phyloP scores from a whole-genome alignment of 2,888 invertebrate species.

The Gisinianus flammeolus region DNA sequence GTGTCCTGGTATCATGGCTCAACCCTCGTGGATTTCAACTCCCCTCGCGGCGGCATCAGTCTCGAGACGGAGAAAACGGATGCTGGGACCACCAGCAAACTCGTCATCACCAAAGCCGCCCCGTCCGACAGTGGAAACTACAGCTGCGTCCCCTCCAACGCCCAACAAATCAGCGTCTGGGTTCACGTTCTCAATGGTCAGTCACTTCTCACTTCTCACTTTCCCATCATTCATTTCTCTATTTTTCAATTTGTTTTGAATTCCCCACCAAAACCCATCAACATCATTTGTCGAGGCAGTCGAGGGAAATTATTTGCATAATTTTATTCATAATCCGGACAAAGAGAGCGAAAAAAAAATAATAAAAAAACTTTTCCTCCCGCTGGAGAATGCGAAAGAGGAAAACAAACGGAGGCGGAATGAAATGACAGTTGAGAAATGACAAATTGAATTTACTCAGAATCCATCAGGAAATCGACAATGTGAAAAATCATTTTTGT shows the following conservation, averaged over 20 bases:
- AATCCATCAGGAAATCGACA: too few species aligned
- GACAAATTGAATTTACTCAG: neutral
- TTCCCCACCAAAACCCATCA: neutral
- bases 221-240: neutral
- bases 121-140: slow-evolving; percentile 78
- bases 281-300: too few species aligned
- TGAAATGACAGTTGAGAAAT: neutral
- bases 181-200: slow-evolving; percentile 86
- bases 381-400: too few species aligned
- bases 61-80: slow-evolving; percentile 84
- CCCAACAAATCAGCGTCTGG: slow-evolving; percentile 79
- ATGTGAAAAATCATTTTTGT: too few species aligned
- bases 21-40: slow-evolving; percentile 81
- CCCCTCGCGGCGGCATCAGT: slow-evolving; percentile 77
- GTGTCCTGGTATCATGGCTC: slow-evolving; percentile 86
- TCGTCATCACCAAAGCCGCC: slow-evolving; percentile 83
- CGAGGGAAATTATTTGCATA: neutral
- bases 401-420: neutral
- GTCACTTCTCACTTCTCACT: slow-evolving; percentile 52
- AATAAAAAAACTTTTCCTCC: too few species aligned
- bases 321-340: too few species aligned
- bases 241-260: neutral
- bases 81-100: slow-evolving; percentile 79
- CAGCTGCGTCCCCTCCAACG: slow-evolving; percentile 84
- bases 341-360: too few species aligned